Conservation (phyloP, 2,888 invertebrate genomes). For the Nasonovia ribisnigri region DNA sequence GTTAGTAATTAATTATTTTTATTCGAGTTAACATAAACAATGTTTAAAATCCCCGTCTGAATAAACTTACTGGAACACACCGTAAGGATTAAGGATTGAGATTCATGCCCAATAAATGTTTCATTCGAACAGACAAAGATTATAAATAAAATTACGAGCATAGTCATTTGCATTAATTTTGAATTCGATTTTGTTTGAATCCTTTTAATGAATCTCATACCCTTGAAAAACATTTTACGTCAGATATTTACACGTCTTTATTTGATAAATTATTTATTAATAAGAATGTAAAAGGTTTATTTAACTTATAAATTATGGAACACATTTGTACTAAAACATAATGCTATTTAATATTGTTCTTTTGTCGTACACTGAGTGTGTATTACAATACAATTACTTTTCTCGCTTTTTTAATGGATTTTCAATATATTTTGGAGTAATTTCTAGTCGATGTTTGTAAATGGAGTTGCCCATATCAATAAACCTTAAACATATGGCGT, state of each 20-base stretch:
- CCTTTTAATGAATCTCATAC: conserved; percentile 20
- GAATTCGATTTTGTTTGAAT: conserved; percentile 26
- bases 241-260: conserved; percentile 31
- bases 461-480: background rate
- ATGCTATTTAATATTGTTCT: background rate
- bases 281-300: background rate
- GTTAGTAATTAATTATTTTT: conserved; percentile 3
- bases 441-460: background rate
- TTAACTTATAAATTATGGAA: conserved; percentile 22
- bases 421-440: background rate
- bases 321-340: background rate
- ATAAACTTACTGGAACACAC: background rate
- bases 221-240: background rate
- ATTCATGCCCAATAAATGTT: conserved; percentile 36
- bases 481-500: background rate
- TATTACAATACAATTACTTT: background rate
- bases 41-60: background rate
- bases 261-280: conserved; percentile 22
- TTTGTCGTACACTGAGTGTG: background rate
- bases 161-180: conserved; percentile 32
- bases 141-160: conserved; percentile 28
- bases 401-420: background rate
- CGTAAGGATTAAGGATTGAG: conserved; percentile 37
- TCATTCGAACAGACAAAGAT: conserved; percentile 12
- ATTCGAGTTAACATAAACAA: conserved; percentile 15